These are phyloP conservation scores for Malurus splendens DNA, from an alignment of 2,797 vertebrate species.

Conservation along the genomic window DNA sequence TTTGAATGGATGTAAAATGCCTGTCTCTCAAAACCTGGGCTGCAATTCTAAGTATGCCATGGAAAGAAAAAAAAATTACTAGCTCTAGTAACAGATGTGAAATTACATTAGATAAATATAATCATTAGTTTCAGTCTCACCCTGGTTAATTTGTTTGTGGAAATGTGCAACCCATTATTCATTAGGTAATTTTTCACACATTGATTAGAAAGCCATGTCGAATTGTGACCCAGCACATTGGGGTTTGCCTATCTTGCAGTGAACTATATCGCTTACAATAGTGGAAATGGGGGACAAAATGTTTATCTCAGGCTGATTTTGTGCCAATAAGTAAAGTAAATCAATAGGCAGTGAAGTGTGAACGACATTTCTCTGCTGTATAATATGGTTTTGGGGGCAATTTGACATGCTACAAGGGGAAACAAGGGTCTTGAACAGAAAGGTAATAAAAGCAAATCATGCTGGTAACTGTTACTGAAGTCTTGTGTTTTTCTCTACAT, in stretches of 20 bases:
- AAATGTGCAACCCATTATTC: conserved; percentile 96
- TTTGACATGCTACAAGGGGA: conserved; percentile 84
- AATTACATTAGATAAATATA: conserved; percentile 98
- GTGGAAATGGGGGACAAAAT: conserved; percentile 88
- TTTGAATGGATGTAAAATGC: conserved; percentile 59
- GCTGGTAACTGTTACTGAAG: conserved; percentile 76
- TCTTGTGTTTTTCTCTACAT: conserved; percentile 71
- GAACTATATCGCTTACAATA: conserved; percentile 79
- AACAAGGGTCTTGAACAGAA: conserved; percentile 80
- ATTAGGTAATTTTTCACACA: conserved; percentile 98
- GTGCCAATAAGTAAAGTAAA: conserved; percentile 98
- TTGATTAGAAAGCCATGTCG: conserved; percentile 89
- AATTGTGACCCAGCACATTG: conserved; percentile 90
- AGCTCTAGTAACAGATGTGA: conserved; percentile 89
- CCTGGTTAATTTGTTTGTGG: conserved; percentile 98
- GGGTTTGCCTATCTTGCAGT: conserved; percentile 86
- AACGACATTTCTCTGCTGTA: conserved; percentile 90
- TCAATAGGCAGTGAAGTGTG: conserved; percentile 97
- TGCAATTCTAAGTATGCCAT: conserved; percentile 69
- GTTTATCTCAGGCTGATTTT: conserved; percentile 94
- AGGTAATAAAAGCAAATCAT: conserved; percentile 83
- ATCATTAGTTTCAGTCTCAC: conserved; percentile 97
- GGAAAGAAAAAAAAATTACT: conserved; percentile 71
- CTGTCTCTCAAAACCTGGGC: conserved; percentile 60
- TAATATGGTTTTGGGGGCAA: conserved; percentile 83